Base-by-base conservation (phyloP, 2,888 invertebrate genomes). In the Drosophila mettleri region DNA sequence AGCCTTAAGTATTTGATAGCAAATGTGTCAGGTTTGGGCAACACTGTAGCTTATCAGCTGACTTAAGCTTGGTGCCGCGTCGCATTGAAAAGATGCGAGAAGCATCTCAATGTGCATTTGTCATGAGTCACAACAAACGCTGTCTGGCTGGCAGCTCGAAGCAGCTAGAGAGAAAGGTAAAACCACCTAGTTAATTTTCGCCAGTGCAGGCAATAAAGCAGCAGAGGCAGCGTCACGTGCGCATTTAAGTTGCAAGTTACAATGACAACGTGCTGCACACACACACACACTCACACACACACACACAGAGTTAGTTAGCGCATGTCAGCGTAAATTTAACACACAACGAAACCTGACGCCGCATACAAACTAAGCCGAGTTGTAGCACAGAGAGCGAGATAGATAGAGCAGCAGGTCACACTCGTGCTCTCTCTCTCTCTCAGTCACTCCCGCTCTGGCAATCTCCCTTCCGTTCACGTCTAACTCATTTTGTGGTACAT, bases 241-340 rank as follows among this genome's bases (percentile, higher is more conserved):
- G 78, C 74, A 77, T 83, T 83, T 83, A 83, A 83, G 83, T 83
- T 88, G 86, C 88, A 80, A 86, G 88, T 83, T 83, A 88, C 83
- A 83, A 64, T 63, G 72, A 69, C 78, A 88, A 86, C 88, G 86
- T 88, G 86, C 61, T 54, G 48, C 68, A 57, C 36, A 59, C 62
- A 69, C 53, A 62, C n/a, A 64, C 43, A 27, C 16, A 61, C 31
- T 59, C 33, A 52, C 36, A 57, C 41, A 55, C 52, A 48, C 34
- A 52, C 41, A 57, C 38, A 54, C 45, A 65, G 46, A 71, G 86
- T 84, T 88, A 80, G 88, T 88, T 88, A 83, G 84, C 69, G 71
- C 78, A 78, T 86, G 81, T 84, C 89, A 86, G 84, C 86, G 88
- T 86, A 86, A 86, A 83, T 83, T 86, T 83, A 83, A 84, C 87